These are phyloP conservation scores for Corynorhinus townsendii DNA, from an alignment of 2,113 vertebrate species.

Conservation along the genomic window DNA sequence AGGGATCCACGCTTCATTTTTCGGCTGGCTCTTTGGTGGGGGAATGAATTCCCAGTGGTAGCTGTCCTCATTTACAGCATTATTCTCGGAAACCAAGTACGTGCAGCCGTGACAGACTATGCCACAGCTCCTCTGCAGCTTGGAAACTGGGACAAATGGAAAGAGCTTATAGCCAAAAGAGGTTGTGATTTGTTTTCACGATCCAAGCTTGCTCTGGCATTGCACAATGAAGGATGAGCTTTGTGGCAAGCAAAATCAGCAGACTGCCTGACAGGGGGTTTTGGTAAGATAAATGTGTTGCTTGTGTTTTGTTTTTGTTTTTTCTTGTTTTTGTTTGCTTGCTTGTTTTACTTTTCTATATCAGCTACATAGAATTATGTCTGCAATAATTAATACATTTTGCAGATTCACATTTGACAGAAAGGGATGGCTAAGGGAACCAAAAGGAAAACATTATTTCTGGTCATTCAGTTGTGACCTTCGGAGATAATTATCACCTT, in stretches of 20 bases:
- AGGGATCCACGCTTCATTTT: neutral
- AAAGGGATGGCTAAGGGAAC: neutral
- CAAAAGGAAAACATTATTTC: slow-evolving; percentile 26
- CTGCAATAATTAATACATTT: slow-evolving; percentile 49
- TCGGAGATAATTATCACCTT: slow-evolving; percentile 68
- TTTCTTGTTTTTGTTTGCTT: neutral
- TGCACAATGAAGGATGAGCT: slow-evolving; percentile 32
- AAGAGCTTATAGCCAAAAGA: slow-evolving; percentile 65
- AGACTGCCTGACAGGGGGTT: slow-evolving; percentile 51
- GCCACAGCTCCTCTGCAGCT: slow-evolving; percentile 58
- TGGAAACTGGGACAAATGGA: slow-evolving; percentile 59
- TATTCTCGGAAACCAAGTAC: slow-evolving; percentile 51
- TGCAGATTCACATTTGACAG: slow-evolving; percentile 67
- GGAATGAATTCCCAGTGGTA: slow-evolving; percentile 43
- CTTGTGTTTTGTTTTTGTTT: neutral
- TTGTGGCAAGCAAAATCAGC: slow-evolving; percentile 42
- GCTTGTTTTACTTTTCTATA: neutral
- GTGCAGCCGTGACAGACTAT: slow-evolving; percentile 51
- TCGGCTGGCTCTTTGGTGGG: slow-evolving; percentile 14
- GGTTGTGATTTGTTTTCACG: slow-evolving; percentile 40
- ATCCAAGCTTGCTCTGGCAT: slow-evolving; percentile 32
- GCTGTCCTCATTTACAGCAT: slow-evolving; percentile 69
- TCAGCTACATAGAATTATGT: slow-evolving; percentile 46
- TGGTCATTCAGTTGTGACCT: slow-evolving; percentile 62
- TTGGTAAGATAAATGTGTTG: slow-evolving; percentile 50